phyloP scores from a whole-genome alignment of 1,140 invertebrate species.

The Mycetomoellerius zeteki region DNA sequence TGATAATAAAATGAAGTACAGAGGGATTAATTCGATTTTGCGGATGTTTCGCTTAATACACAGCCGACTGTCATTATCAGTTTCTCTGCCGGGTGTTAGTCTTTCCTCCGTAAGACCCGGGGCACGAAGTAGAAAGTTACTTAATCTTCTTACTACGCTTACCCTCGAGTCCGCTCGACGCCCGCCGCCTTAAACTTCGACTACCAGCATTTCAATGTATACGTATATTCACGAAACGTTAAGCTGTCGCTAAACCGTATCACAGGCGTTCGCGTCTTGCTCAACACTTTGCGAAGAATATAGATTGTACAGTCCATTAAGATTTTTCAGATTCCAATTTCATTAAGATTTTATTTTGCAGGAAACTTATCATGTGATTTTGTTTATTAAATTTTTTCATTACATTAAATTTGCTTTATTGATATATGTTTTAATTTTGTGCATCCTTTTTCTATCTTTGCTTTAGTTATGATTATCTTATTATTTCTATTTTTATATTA shows the following conservation, averaged over 20 bases:
- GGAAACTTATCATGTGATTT: no score
- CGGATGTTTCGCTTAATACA: slow-evolving; percentile 63
- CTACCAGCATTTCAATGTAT: slow-evolving; percentile 56
- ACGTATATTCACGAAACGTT: slow-evolving; percentile 49
- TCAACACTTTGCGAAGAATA: slow-evolving; percentile 3
- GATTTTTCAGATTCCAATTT: not conserved
- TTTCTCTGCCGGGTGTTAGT: slow-evolving; percentile 67
- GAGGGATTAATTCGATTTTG: slow-evolving; percentile 63
- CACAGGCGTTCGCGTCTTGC: slow-evolving; percentile 22
- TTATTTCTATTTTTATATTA: no score
- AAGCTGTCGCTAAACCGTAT: slow-evolving; percentile 57
- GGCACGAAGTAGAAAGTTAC: slow-evolving; percentile 66
- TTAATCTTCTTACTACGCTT: slow-evolving; percentile 73
- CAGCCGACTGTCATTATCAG: slow-evolving; percentile 70
- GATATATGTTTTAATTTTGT: no score
- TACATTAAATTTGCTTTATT: no score
- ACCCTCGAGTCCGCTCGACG: slow-evolving; percentile 40
- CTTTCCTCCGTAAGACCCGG: slow-evolving; percentile 60
- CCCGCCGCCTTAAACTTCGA: slow-evolving; percentile 63
- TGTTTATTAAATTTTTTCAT: no score
- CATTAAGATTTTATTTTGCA: not conserved
- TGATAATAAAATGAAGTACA: slow-evolving; percentile 53
- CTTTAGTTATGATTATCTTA: no score
- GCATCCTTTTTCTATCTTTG: no score
- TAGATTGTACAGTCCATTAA: not conserved